Conservation (phyloP, 2,797 vertebrate genomes). For the Ambastaia sidthimunki region DNA sequence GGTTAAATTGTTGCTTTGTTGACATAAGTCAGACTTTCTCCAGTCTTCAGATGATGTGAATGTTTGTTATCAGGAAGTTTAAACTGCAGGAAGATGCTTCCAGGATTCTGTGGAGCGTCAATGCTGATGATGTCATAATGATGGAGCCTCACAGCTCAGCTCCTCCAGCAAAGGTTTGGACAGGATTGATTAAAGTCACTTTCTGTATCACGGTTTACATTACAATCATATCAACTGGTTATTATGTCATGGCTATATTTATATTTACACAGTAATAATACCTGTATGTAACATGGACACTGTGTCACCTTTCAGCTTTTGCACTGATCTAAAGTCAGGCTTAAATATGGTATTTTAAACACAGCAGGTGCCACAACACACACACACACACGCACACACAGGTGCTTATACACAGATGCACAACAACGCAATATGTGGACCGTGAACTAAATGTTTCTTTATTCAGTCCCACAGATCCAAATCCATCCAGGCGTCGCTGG, state of each 20-base stretch:
- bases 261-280: not conserved
- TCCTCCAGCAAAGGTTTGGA: slow-evolving; percentile 38
- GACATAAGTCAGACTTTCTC: not conserved
- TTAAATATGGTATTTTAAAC: too few species aligned
- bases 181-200: not conserved
- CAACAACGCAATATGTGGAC: too few species aligned
- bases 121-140: slow-evolving; percentile 51
- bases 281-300: too few species aligned
- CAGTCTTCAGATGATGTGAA: not conserved
- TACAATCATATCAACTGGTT: not conserved
- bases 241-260: not conserved
- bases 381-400: too few species aligned
- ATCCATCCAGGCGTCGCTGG: slow-evolving; percentile 50
- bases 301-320: too few species aligned
- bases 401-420: too few species aligned
- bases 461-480: slow-evolving; percentile 40
- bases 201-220: not conserved
- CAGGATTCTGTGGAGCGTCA: slow-evolving; percentile 61
- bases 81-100: slow-evolving; percentile 59
- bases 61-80: slow-evolving; percentile 59
- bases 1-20: not conserved
- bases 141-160: slow-evolving; percentile 37
- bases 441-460: not conserved
- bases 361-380: too few species aligned
- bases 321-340: too few species aligned